Evolutionary conservation across 2,113 vertebrate species (phyloP).

Genomic region (Osmerus eperlanus): DNA sequence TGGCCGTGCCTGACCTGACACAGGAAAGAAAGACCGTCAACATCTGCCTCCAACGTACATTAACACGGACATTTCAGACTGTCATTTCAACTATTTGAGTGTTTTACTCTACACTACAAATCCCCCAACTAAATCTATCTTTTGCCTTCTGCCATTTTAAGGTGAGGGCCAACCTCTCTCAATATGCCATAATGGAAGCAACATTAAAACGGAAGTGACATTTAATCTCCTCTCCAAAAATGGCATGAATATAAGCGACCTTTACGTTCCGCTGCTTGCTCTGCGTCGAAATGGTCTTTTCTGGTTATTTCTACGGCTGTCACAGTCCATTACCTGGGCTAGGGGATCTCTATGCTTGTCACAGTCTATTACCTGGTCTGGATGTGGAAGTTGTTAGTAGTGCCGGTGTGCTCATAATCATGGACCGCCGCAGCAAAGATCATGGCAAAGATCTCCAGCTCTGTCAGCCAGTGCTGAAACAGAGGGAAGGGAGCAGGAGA

Average conservation of each 20-base stretch:
- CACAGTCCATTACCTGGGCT: constrained; percentile 67
- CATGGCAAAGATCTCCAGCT: constrained; percentile 94
- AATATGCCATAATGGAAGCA: too few relatives aligned
- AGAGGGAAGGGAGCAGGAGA: constrained; percentile 8
- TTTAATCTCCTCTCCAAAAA: neutral
- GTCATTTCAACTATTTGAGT: too few relatives aligned
- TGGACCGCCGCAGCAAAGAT: constrained; percentile 95
- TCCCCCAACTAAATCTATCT: too few relatives aligned
- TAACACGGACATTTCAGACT: too few relatives aligned
- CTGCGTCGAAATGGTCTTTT: neutral
- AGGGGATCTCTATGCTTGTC: constrained; percentile 52
- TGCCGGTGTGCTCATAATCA: constrained; percentile 94
- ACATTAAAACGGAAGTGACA: neutral
- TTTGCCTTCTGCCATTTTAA: too few relatives aligned
- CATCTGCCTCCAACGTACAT: too few relatives aligned
- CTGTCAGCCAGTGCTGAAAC: constrained; percentile 91
- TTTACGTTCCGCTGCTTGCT: neutral
- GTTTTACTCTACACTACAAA: too few relatives aligned
- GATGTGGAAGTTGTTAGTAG: constrained; percentile 97
- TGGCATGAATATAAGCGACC: neutral
- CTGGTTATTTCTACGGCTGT: neutral
- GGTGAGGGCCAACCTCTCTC: too few relatives aligned
- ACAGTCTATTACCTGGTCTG: constrained; percentile 77
- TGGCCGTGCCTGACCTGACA: constrained; percentile 85
- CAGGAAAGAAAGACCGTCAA: constrained; percentile 12